Evolutionary conservation across 1,140 invertebrate species (phyloP).

Genomic region (Drosophila guanche): DNA sequence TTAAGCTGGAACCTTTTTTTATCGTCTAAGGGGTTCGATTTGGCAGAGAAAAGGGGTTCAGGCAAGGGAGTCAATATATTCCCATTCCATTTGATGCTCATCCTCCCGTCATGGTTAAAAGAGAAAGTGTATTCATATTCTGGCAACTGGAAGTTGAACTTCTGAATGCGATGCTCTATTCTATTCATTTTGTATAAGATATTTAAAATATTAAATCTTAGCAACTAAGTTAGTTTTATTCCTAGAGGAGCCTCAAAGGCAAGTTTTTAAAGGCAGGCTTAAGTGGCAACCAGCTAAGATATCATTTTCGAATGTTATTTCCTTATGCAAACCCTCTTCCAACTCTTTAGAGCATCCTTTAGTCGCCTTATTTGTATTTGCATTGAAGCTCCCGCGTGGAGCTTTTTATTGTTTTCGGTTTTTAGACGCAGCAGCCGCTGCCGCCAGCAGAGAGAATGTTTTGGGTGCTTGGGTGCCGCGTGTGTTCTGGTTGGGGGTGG

Average conservation of each 20-base stretch:
- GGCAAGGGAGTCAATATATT: too few species aligned
- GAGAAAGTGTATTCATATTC: too few species aligned
- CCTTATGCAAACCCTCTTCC: background rate
- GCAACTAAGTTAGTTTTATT: too few species aligned
- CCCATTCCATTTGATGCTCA: too few species aligned
- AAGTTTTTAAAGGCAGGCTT: too few species aligned
- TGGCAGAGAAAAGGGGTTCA: background rate
- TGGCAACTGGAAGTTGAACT: too few species aligned
- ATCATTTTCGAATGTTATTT: background rate
- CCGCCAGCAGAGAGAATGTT: slow-evolving; percentile 57
- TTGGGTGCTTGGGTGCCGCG: slow-evolving; percentile 26
- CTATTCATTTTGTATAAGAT: too few species aligned
- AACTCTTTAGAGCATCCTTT: slow-evolving; percentile 29
- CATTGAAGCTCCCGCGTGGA: slow-evolving; percentile 24
- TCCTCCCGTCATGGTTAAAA: too few species aligned
- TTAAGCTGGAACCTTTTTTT: slow-evolving; percentile 6
- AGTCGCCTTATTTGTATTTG: background rate
- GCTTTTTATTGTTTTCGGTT: slow-evolving; percentile 81
- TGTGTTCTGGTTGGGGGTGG: slow-evolving; percentile 15
- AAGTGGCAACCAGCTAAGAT: background rate
- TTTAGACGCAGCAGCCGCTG: slow-evolving; percentile 73
- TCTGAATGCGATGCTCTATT: too few species aligned
- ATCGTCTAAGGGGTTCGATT: slow-evolving; percentile 34
- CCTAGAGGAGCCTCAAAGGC: too few species aligned
- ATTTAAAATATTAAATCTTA: too few species aligned